A percentile compares a stretch with the other conserved stretches of the same genome.
Evolutionary conservation across 2,888 invertebrate genomes (phyloP).

Genomic region (Apamea monoglypha): DNA sequence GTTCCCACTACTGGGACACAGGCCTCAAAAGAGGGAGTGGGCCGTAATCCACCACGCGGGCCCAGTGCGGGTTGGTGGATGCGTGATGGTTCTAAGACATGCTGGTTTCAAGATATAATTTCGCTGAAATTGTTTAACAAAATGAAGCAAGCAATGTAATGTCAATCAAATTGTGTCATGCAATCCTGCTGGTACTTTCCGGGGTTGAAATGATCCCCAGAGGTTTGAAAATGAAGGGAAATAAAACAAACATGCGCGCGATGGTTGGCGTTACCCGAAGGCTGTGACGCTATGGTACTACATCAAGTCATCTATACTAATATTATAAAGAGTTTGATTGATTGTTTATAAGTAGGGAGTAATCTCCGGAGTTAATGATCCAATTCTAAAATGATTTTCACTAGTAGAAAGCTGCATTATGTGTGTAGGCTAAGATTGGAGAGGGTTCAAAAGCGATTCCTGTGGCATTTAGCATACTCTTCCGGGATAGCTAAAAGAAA

Average conservation of each 20-base stretch:
- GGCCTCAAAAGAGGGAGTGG: neutral
- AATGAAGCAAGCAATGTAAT: neutral
- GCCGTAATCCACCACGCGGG: neutral
- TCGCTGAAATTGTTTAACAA: neutral
- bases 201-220: neutral
- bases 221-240: neutral
- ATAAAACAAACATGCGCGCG: constrained; percentile 2
- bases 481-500: no score
- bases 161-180: neutral
- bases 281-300: neutral
- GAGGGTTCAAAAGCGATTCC: no score
- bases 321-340: no score
- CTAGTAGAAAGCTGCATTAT: no score
- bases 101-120: neutral
- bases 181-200: neutral
- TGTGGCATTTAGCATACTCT: no score
- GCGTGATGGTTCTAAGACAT: no score
- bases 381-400: no score
- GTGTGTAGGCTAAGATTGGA: no score
- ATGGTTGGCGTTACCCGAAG: neutral
- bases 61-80: neutral
- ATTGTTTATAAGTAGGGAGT: no score
- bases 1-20: neutral
- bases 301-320: neutral
- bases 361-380: no score